These are phyloP conservation scores for Urocynchramus pylzowi DNA, from an alignment of 2,113 vertebrate species.

Conservation along the genomic window DNA sequence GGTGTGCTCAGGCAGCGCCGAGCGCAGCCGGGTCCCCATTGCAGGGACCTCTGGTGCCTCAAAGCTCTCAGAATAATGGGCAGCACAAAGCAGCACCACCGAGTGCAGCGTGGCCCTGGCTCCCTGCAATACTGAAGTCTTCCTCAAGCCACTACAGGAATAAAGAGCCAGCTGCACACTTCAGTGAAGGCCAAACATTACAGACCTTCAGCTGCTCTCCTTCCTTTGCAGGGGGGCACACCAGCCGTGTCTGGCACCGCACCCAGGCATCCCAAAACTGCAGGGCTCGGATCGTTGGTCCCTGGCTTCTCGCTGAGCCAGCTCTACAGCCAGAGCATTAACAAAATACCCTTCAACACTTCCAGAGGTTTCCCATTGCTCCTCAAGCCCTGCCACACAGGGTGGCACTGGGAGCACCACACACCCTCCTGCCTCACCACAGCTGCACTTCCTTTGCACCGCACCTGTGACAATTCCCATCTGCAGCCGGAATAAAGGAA, in stretches of 20 bases:
- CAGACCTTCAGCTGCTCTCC: background rate
- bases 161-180: background rate
- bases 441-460: rapidly evolving
- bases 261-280: background rate
- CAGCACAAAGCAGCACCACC: rapidly evolving
- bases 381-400: background rate
- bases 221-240: background rate
- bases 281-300: rapidly evolving
- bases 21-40: rapidly evolving
- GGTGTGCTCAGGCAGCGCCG: background rate
- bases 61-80: rapidly evolving
- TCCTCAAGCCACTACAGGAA: background rate
- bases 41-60: background rate
- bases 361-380: background rate
- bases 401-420: rapidly evolving
- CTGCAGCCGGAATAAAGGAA: background rate
- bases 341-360: rapidly evolving
- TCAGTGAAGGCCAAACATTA: background rate
- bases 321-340: background rate
- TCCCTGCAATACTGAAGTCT: background rate
- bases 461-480: rapidly evolving
- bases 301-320: background rate
- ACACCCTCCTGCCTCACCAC: background rate
- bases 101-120: rapidly evolving
- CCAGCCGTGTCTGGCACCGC: rapidly evolving